A percentile compares a stretch with the other conserved stretches of the same genome.
phyloP scores from a whole-genome alignment of 1,140 invertebrate genomes.

The Anastrepha ludens region DNA sequence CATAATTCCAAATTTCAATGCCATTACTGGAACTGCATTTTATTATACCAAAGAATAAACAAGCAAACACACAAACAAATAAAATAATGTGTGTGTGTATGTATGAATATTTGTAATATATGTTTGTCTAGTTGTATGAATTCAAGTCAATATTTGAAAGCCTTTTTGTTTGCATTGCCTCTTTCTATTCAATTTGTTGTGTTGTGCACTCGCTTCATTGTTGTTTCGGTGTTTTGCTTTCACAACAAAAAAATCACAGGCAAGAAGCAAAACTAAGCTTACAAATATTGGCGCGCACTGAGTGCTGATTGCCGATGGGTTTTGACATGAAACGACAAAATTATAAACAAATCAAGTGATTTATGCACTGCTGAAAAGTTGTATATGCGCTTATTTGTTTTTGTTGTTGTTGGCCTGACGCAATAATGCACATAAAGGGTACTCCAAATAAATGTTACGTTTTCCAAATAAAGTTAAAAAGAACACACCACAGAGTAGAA shows the following conservation, averaged over 20 bases:
- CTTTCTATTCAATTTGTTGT: constrained; percentile 33
- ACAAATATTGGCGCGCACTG: constrained; percentile 37
- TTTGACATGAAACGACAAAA: constrained; percentile 49
- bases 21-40: neutral
- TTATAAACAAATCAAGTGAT: constrained; percentile 26
- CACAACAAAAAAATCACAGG: neutral
- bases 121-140: neutral
- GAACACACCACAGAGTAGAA: too few relatives aligned
- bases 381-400: neutral
- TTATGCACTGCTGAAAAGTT: neutral
- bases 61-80: neutral
- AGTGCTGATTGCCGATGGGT: constrained; percentile 36
- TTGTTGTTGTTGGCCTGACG: neutral
- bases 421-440: too few relatives aligned
- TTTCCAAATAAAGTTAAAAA: too few relatives aligned
- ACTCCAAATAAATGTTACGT: too few relatives aligned
- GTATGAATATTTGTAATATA: neutral
- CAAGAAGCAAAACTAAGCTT: neutral
- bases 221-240: neutral
- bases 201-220: neutral
- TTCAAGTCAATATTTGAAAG: constrained; percentile 35
- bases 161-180: constrained; percentile 31
- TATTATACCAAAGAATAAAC: neutral
- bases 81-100: neutral
- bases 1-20: constrained; percentile 49